A percentile compares a stretch with the other conserved stretches of the same genome.
Evolutionary conservation across 64 coral and sea anemone species (phyloP).

Genomic region (Porites australiensis): DNA sequence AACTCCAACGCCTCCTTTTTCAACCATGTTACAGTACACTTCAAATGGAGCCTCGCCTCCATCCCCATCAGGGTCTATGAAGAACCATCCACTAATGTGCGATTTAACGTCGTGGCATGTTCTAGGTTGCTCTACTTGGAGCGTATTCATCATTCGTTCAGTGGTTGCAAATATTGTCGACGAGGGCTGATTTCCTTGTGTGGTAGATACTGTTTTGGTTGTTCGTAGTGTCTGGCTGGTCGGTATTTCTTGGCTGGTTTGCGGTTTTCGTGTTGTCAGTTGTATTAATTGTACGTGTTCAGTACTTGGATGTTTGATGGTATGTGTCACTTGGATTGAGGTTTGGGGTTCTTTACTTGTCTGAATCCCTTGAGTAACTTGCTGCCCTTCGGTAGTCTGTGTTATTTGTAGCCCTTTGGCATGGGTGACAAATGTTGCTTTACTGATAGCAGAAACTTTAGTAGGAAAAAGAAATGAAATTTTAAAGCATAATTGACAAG

Average conservation of each 20-base stretch:
- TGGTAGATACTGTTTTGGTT: background rate
- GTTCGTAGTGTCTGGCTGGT: background rate
- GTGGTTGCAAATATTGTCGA: background rate
- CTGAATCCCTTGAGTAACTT: background rate
- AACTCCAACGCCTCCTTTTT: constrained; percentile 18
- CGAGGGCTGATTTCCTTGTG: background rate
- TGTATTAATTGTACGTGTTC: too few species aligned
- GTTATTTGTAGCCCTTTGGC: too few species aligned
- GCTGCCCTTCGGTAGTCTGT: background rate
- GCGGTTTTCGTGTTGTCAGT: background rate
- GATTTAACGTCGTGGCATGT: too few species aligned
- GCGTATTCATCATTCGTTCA: background rate
- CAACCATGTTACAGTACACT: constrained; percentile 39
- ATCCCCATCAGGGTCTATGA: constrained; percentile 17
- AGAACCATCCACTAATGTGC: background rate
- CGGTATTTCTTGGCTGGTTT: background rate
- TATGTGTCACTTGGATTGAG: too few species aligned
- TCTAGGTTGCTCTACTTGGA: background rate
- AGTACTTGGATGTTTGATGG: too few species aligned
- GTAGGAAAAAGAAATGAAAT: too few species aligned
- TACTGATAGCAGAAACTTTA: too few species aligned
- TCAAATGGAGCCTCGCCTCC: background rate
- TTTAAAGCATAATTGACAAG: too few species aligned
- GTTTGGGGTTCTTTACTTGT: background rate
- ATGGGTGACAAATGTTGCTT: too few species aligned